These are phyloP conservation scores for Siphamia tubifer DNA, from an alignment of 2,113 vertebrate species.

Conservation along the genomic window DNA sequence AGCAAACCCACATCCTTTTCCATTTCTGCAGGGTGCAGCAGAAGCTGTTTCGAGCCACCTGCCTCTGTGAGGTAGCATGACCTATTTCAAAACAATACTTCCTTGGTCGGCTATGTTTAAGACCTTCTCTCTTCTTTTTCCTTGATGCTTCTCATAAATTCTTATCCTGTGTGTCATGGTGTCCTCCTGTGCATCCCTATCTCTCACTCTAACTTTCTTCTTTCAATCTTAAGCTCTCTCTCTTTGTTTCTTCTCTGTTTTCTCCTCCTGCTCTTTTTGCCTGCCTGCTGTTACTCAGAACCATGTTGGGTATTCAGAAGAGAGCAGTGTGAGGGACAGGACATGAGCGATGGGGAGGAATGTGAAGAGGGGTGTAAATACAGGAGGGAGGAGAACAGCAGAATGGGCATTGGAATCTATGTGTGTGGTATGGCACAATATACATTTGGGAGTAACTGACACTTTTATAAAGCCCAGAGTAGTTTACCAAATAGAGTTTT, in stretches of 20 bases:
- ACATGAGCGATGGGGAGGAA: background rate
- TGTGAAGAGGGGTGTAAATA: background rate
- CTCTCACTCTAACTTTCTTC: constrained; percentile 21
- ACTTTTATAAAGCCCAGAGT: background rate
- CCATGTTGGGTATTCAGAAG: constrained; percentile 13
- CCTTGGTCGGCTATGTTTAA: constrained; percentile 26
- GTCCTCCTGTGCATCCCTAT: constrained; percentile 22
- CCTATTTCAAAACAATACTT: constrained; percentile 67
- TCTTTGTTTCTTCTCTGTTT: background rate
- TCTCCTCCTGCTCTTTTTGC: background rate
- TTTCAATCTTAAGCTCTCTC: constrained; percentile 23
- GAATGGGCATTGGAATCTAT: background rate
- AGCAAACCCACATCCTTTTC: constrained; percentile 23
- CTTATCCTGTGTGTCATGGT: background rate
- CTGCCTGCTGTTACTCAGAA: constrained; percentile 15
- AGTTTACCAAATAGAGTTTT: too few species aligned
- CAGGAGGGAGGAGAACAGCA: background rate
- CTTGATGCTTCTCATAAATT: constrained; percentile 11
- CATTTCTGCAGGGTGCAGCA: constrained; percentile 43
- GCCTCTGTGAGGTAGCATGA: constrained; percentile 38
- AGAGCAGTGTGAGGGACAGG: background rate
- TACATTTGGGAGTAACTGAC: background rate
- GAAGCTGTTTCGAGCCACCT: constrained; percentile 36
- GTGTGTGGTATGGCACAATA: background rate
- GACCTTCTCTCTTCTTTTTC: constrained; percentile 11